phyloP scores from a whole-genome alignment of 1,140 invertebrate species.

The Drosophila punjabiensis region DNA sequence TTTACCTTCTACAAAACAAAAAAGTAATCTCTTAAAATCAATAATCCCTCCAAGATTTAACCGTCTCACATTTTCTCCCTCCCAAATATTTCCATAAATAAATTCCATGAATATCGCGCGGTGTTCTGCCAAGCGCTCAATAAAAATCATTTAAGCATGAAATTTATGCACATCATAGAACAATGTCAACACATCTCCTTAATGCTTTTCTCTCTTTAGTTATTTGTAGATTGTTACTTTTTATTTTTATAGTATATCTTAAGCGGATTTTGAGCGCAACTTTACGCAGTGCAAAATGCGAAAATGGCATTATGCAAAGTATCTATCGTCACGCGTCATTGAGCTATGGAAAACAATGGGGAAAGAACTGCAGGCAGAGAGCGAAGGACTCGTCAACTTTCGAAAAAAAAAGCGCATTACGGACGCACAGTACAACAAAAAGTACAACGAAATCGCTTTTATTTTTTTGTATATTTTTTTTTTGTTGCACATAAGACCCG shows the following conservation, averaged over 20 bases:
- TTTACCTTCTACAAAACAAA: not conserved
- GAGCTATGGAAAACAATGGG: conserved; percentile 28
- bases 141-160: conserved; percentile 60
- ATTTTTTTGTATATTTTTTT: not conserved
- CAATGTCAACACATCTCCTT: conserved; percentile 17
- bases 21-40: conserved; percentile 3
- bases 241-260: conserved; percentile 4
- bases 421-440: conserved; percentile 25
- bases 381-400: conserved; percentile 67
- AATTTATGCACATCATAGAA: conserved; percentile 65
- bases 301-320: conserved; percentile 70
- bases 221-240: conserved; percentile 5
- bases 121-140: conserved; percentile 14
- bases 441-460: conserved; percentile 34
- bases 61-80: not conserved
- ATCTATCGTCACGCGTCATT: conserved; percentile 61
- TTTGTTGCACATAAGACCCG: conserved; percentile 39
- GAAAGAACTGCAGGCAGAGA: conserved; percentile 37
- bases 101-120: not conserved
- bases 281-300: conserved; percentile 29
- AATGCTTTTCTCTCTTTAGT: no score
- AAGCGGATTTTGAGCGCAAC: conserved; percentile 47
- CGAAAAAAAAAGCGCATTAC: conserved; percentile 75
- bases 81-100: conserved; percentile 13
- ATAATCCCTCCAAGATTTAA: not conserved